phyloP scores from a whole-genome alignment of 2,113 vertebrate species.

The Lampris incognitus region DNA sequence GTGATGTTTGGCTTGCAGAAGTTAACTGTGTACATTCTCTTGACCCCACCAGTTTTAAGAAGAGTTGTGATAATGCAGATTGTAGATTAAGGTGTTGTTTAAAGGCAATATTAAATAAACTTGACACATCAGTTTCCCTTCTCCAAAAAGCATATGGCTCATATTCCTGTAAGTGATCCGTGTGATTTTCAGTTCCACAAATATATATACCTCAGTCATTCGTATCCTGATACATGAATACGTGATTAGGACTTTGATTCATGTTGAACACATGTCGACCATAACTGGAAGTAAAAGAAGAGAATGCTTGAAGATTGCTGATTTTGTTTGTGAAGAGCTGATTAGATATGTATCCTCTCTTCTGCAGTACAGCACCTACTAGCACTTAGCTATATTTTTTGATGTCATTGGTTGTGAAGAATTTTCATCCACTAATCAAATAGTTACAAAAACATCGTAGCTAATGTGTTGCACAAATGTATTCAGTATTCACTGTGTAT shows the following conservation, averaged over 20 bases:
- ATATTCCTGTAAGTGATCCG: conserved; percentile 17
- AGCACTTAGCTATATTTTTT: too few relatives aligned
- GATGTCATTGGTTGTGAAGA: background rate
- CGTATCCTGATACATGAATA: conserved; percentile 39
- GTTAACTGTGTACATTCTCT: background rate
- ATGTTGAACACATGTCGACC: background rate
- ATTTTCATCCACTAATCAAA: background rate
- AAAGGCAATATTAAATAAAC: background rate
- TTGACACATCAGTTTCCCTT: conserved; percentile 16
- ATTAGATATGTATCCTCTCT: background rate
- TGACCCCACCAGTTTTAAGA: background rate
- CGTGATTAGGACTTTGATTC: background rate
- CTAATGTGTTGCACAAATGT: background rate
- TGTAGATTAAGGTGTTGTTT: background rate
- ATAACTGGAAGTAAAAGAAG: background rate
- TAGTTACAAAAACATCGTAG: background rate
- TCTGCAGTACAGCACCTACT: too few relatives aligned
- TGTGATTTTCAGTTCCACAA: conserved; percentile 51
- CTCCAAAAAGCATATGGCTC: conserved; percentile 17
- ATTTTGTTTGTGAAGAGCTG: background rate
- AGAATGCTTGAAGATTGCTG: background rate
- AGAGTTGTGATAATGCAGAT: background rate
- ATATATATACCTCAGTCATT: conserved; percentile 7
- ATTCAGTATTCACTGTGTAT: background rate
- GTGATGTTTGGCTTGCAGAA: conserved; percentile 8